These are phyloP conservation scores for Tyrophagus putrescentiae DNA, from an alignment of 1,140 invertebrate genomes.

Conservation along the genomic window DNA sequence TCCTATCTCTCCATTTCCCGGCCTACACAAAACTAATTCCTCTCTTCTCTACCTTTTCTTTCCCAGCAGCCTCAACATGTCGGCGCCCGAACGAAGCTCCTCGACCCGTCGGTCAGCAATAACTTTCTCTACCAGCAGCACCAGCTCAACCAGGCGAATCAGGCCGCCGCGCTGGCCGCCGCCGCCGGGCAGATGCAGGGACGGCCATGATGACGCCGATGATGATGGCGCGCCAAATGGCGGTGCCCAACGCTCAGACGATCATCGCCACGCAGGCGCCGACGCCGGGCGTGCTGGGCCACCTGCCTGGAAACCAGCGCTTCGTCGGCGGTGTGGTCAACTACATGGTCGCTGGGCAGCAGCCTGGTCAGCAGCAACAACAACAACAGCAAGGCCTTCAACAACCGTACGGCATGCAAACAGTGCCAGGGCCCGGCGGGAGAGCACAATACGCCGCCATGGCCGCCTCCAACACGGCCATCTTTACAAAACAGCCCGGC, in stretches of 20 bases:
- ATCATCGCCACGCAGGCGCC: not conserved
- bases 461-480: not conserved
- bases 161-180: not conserved
- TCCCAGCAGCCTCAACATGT: too few species aligned
- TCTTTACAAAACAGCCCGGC: not conserved
- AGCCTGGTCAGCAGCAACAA: too few species aligned
- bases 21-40: not conserved
- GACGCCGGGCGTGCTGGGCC: not conserved
- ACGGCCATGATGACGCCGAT: too few species aligned
- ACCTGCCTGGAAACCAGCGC: not conserved
- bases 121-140: slow-evolving; percentile 13
- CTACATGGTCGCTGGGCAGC: too few species aligned
- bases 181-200: too few species aligned
- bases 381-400: slow-evolving; percentile 1
- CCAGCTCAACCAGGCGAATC: not conserved
- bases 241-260: not conserved
- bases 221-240: not conserved
- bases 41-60: too few species aligned
- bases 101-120: slow-evolving; percentile 7
- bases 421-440: not conserved
- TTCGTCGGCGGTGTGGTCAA: not conserved
- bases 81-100: not conserved
- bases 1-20: not conserved
- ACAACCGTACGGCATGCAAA: not conserved
- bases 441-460: not conserved